These are phyloP conservation scores for Porites lobata DNA, from an alignment of 92 coral and sea anemone species.

Conservation along the genomic window DNA sequence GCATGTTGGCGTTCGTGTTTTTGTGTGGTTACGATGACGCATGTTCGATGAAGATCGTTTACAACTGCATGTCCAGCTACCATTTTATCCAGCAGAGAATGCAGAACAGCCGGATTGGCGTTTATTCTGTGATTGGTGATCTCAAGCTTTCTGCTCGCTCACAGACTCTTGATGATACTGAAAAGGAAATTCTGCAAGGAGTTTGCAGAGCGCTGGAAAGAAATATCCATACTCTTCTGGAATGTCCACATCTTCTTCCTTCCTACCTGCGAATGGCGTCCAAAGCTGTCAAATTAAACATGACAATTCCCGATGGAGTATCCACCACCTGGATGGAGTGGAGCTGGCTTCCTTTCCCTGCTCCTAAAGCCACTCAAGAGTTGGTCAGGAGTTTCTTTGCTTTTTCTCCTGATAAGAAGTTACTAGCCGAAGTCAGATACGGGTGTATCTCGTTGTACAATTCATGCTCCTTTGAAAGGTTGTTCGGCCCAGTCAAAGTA, in stretches of 20 bases:
- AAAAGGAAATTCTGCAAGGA: background rate
- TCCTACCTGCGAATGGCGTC: background rate
- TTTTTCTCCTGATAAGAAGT: slow-evolving; percentile 22
- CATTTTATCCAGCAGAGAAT: slow-evolving; percentile 17
- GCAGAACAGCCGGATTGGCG: background rate
- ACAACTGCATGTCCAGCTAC: slow-evolving; percentile 32
- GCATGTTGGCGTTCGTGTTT: slow-evolving; percentile 3
- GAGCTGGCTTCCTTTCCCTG: background rate
- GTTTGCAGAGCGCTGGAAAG: background rate
- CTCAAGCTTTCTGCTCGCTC: background rate
- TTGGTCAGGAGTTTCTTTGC: background rate
- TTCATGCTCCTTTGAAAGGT: background rate
- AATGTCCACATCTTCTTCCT: slow-evolving; percentile 22
- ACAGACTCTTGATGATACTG: background rate
- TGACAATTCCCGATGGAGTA: background rate
- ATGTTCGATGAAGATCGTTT: slow-evolving; percentile 10
- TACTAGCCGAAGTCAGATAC: background rate
- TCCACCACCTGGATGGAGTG: background rate
- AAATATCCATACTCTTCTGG: background rate
- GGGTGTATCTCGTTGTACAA: background rate
- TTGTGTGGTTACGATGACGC: background rate
- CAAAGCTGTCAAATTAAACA: background rate
- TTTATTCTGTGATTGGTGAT: slow-evolving; percentile 9
- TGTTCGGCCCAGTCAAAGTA: background rate
- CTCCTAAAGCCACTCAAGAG: background rate